These are phyloP conservation scores for Acanthisitta chloris DNA, from an alignment of 2,113 vertebrate genomes.

Conservation along the genomic window DNA sequence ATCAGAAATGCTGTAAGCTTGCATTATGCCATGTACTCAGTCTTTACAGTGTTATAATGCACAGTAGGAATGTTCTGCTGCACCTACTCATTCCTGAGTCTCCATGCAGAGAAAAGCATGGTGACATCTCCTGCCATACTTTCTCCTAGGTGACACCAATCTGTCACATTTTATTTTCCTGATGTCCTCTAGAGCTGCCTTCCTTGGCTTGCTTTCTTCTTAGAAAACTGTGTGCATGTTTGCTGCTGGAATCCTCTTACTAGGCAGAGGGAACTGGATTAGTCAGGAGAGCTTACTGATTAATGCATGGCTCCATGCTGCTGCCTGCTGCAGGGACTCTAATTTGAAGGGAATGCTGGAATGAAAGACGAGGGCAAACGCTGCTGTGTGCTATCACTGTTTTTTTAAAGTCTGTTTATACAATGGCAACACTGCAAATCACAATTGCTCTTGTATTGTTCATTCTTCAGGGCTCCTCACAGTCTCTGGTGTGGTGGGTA, in stretches of 20 bases:
- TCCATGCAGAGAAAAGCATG: background rate
- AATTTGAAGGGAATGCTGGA: background rate
- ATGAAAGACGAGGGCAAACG: background rate
- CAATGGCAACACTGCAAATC: background rate
- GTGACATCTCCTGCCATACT: background rate
- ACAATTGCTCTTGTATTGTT: background rate
- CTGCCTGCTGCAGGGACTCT: background rate
- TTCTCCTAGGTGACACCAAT: conserved; percentile 60
- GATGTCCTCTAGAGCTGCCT: conserved; percentile 20
- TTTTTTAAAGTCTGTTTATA: background rate
- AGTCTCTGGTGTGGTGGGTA: background rate
- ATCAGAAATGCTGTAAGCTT: background rate
- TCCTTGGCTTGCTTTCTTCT: conserved; percentile 32
- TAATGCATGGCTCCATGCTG: background rate
- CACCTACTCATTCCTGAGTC: background rate
- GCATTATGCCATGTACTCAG: background rate
- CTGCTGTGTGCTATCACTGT: background rate
- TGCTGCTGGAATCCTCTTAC: conserved; percentile 51
- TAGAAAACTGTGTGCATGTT: conserved; percentile 46
- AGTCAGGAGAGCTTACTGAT: conserved; percentile 52
- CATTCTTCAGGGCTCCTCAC: background rate
- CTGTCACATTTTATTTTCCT: conserved; percentile 44
- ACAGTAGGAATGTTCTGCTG: background rate
- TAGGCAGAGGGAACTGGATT: conserved; percentile 42
- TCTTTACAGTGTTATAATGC: background rate